Percentiles rank a stretch among this genome's conserved stretches.
Conservation (phyloP, 1,140 invertebrate genomes). For the Rhyzopertha dominica region DNA sequence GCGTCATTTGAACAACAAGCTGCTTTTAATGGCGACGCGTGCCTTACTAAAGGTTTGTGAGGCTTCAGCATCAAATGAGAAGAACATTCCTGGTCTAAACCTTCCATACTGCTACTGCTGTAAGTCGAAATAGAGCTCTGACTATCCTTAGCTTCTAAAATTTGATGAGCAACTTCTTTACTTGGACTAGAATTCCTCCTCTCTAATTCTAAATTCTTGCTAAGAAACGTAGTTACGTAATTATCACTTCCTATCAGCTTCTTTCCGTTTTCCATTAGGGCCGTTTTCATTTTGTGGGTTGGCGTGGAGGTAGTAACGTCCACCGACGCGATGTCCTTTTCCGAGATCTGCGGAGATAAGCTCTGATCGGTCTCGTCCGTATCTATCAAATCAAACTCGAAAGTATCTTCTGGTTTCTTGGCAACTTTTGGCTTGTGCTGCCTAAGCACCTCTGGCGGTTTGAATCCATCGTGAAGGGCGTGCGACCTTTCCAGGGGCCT, state of each 20-base stretch:
- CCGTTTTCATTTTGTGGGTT: constrained; percentile 49
- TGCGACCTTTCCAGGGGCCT: constrained; percentile 59
- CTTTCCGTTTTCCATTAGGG: constrained; percentile 50
- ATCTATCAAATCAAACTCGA: constrained; percentile 73
- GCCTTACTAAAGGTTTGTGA: constrained; percentile 56
- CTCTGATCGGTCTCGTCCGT: constrained; percentile 55
- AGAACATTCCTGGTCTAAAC: no score
- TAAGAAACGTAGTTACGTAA: constrained; percentile 57
- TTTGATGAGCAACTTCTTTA: constrained; percentile 30
- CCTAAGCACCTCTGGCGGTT: constrained; percentile 46
- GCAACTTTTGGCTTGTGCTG: constrained; percentile 55
- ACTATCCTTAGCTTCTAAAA: constrained; percentile 37
- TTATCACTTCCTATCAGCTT: constrained; percentile 63
- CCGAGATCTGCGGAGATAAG: constrained; percentile 4
- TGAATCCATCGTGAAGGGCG: constrained; percentile 49
- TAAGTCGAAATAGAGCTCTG: constrained; percentile 35
- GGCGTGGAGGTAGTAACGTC: constrained; percentile 44
- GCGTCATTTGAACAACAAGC: constrained; percentile 8
- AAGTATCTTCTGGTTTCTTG: constrained; percentile 64
- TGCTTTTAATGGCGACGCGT: constrained; percentile 30
- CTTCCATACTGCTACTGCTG: constrained; percentile 30
- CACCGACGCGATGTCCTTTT: constrained; percentile 13
- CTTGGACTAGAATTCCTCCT: constrained; percentile 45
- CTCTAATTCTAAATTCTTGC: constrained; percentile 48
- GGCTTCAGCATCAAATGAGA: constrained; percentile 45